Evolutionary conservation across 1,140 invertebrate species (phyloP).

Genomic region (Ceratina japonica): DNA sequence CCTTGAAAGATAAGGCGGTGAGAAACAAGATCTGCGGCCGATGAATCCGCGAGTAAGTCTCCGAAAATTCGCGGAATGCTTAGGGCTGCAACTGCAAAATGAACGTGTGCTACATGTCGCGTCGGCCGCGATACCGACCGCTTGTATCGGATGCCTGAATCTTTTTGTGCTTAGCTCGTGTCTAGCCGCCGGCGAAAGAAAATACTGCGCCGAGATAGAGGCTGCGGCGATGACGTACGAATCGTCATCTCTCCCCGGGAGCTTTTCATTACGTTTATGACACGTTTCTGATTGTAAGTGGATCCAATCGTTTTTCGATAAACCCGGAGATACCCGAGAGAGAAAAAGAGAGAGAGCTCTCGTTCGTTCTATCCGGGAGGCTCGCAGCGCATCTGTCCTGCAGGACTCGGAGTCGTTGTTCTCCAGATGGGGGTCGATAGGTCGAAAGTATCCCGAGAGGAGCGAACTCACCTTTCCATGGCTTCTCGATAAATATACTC

Average conservation of each 20-base stretch:
- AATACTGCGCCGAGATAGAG: conserved; percentile 51
- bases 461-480: conserved; percentile 45
- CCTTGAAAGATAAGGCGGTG: conserved; percentile 27
- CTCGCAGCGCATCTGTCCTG: conserved; percentile 21
- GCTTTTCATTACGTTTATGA: too few species aligned
- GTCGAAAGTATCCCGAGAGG: conserved; percentile 32
- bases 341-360: too few species aligned
- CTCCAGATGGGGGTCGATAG: conserved; percentile 35
- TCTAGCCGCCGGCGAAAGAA: conserved; percentile 57
- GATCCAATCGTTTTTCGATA: conserved; percentile 1
- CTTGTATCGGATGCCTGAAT: conserved; percentile 43
- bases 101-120: conserved; percentile 13
- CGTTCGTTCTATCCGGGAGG: background rate
- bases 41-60: background rate
- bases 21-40: conserved; percentile 20
- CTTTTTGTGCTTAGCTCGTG: conserved; percentile 64
- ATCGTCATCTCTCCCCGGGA: background rate
- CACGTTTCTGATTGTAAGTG: background rate
- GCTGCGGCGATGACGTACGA: background rate
- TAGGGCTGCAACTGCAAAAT: conserved; percentile 23
- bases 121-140: background rate
- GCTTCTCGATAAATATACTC: conserved; percentile 44
- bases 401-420: background rate
- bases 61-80: conserved; percentile 59
- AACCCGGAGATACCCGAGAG: background rate